phyloP scores from a whole-genome alignment of 2,113 vertebrate genomes.

The Salminus brasiliensis region DNA sequence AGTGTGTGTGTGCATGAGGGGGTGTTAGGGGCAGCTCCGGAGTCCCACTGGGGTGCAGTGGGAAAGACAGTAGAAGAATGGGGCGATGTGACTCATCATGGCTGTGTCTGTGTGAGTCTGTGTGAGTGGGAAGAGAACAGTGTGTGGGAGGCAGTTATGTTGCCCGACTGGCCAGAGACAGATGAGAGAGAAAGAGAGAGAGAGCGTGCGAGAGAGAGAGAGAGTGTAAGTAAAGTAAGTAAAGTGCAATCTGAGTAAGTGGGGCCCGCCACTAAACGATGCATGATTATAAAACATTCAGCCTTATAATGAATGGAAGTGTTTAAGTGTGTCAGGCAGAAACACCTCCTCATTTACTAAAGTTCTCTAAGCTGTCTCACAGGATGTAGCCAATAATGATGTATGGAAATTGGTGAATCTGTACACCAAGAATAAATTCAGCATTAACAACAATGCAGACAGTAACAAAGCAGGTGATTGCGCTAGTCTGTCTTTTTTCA shows the following conservation, averaged over 20 bases:
- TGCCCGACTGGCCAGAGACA: constrained; percentile 55
- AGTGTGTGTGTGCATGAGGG: constrained; percentile 3
- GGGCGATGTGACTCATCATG: constrained; percentile 76
- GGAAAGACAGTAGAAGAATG: constrained; percentile 77
- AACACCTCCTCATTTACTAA: constrained; percentile 45
- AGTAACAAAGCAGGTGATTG: background rate
- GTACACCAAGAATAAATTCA: constrained; percentile 29
- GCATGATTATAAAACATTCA: constrained; percentile 47
- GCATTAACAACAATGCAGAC: constrained; percentile 17
- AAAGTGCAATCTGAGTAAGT: constrained; percentile 43
- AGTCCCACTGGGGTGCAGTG: constrained; percentile 66
- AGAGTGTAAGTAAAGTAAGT: constrained; percentile 24
- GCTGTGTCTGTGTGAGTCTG: constrained; percentile 55
- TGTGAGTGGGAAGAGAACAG: constrained; percentile 59
- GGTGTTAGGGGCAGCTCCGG: constrained; percentile 56
- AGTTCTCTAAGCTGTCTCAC: constrained; percentile 25
- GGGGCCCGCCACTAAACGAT: constrained; percentile 21
- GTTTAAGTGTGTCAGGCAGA: constrained; percentile 48
- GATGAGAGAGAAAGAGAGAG: constrained; percentile 41
- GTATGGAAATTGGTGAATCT: background rate
- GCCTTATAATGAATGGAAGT: constrained; percentile 49
- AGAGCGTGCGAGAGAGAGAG: constrained; percentile 4
- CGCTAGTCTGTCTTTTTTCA: background rate
- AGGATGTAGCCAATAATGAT: constrained; percentile 32
- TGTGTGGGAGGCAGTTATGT: constrained; percentile 56